Conservation (phyloP, 2,888 invertebrate species). For the Drosophila falleni region DNA sequence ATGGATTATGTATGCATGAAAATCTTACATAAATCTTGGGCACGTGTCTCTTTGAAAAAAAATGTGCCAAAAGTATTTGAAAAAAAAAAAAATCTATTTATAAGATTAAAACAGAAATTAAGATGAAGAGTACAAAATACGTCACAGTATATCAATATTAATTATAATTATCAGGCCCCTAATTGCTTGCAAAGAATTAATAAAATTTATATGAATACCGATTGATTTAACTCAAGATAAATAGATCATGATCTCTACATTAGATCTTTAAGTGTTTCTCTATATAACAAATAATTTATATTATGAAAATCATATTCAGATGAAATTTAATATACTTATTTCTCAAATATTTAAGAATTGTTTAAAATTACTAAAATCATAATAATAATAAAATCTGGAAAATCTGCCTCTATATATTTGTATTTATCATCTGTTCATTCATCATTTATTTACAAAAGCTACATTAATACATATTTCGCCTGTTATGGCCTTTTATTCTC, state of each 20-base stretch:
- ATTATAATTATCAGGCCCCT: no score
- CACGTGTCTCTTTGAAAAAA: slow-evolving; percentile 49
- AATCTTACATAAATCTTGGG: slow-evolving; percentile 60
- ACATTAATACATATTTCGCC: slow-evolving; percentile 33
- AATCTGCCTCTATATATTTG: not conserved
- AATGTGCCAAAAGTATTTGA: slow-evolving; percentile 12
- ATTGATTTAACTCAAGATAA: no score
- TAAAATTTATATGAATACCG: no score
- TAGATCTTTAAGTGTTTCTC: no score
- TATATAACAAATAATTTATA: not conserved
- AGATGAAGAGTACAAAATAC: not conserved
- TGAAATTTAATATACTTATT: not conserved
- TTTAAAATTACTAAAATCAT: not conserved
- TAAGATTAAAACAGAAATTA: not conserved
- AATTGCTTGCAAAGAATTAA: no score
- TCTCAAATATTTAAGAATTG: not conserved
- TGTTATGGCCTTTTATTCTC: slow-evolving; percentile 37
- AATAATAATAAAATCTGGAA: not conserved
- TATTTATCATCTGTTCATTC: slow-evolving; percentile 2
- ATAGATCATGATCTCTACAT: no score
- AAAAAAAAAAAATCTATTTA: slow-evolving; percentile 1
- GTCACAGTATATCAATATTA: not conserved
- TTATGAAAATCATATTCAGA: not conserved
- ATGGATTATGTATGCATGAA: slow-evolving; percentile 26
- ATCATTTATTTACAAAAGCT: slow-evolving; percentile 19